These are phyloP conservation scores for Ectemnius cavifrons DNA, from an alignment of 2,888 invertebrate species.

Conservation along the genomic window DNA sequence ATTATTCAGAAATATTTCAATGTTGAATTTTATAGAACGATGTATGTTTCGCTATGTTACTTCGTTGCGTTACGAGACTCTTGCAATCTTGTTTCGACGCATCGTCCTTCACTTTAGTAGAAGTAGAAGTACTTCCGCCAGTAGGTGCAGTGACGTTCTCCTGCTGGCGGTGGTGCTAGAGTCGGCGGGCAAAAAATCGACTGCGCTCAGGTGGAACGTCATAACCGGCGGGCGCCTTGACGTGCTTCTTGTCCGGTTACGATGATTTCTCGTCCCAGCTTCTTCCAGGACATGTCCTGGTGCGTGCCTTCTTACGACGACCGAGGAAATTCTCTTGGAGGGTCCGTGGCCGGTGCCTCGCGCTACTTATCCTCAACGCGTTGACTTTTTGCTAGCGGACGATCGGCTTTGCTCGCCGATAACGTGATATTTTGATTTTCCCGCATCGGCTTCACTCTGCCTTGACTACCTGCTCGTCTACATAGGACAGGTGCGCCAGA, in stretches of 20 bases:
- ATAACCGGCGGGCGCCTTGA: conserved; percentile 44
- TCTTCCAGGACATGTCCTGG: conserved; percentile 27
- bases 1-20: no score
- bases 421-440: conserved; percentile 43
- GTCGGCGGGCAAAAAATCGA: conserved; percentile 55
- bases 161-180: conserved; percentile 43
- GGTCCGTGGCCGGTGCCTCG: background rate
- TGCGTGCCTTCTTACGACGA: conserved; percentile 32
- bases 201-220: conserved; percentile 59
- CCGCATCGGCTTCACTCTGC: conserved; percentile 9
- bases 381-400: background rate
- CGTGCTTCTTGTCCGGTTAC: conserved; percentile 39
- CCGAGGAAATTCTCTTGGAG: conserved; percentile 31
- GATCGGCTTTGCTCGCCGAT: conserved; percentile 25
- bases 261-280: conserved; percentile 39
- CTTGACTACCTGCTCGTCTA: conserved; percentile 20
- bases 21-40: no score
- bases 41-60: no score
- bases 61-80: no score
- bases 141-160: conserved; percentile 40
- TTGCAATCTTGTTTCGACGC: conserved; percentile 46
- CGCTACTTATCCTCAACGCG: conserved; percentile 7
- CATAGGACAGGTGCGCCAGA: background rate
- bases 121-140: conserved; percentile 56
- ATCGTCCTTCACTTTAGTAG: conserved; percentile 28